These are phyloP conservation scores for Callyntrura guangdongensis DNA, from an alignment of 2,888 invertebrate species.

Conservation along the genomic window DNA sequence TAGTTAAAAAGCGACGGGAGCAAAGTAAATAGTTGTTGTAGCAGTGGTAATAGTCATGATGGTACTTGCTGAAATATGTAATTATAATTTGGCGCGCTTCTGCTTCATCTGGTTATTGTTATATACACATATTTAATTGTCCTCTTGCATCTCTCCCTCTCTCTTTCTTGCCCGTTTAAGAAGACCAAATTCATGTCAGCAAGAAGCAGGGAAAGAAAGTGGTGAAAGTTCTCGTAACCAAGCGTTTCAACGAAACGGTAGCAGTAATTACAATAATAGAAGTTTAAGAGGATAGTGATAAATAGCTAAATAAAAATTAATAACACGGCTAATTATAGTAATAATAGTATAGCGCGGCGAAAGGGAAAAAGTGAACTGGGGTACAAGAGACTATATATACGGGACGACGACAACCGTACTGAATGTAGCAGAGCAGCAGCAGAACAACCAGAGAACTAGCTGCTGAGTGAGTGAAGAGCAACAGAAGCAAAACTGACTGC, in stretches of 20 bases:
- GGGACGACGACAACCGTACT: background rate
- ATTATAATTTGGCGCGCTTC: background rate
- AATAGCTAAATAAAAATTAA: background rate
- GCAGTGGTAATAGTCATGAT: background rate
- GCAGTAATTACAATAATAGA: background rate
- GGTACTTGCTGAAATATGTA: background rate
- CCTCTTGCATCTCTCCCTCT: no score
- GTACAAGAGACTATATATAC: background rate
- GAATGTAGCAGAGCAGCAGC: no score
- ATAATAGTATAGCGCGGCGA: conserved; percentile 17
- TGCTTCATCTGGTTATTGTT: no score
- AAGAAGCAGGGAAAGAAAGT: background rate
- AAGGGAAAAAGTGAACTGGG: background rate
- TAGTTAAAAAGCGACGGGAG: background rate
- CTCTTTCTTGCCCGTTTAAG: background rate
- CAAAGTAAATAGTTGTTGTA: background rate
- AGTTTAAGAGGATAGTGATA: background rate
- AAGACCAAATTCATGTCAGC: background rate
- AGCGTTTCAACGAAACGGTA: background rate
- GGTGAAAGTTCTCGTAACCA: background rate
- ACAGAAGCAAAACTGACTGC: background rate
- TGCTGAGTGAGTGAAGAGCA: background rate
- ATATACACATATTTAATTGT: no score
- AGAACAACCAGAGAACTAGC: no score
- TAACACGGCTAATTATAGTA: background rate